Percentiles rank a stretch among this genome's conserved stretches.
Evolutionary conservation across 2,888 invertebrate species (phyloP).

Genomic region (Catocala fraxini): DNA sequence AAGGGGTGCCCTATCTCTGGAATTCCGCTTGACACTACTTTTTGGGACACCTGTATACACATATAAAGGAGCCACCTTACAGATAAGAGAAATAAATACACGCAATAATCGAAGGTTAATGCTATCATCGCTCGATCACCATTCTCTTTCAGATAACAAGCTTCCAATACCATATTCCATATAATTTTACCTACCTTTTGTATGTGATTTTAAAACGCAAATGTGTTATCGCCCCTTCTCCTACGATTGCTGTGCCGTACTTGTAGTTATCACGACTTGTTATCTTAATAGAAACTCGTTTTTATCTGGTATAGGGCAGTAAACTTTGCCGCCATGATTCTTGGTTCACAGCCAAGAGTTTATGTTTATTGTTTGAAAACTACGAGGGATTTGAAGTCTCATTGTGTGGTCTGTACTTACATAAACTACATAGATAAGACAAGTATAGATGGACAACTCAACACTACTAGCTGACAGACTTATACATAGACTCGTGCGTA

Average conservation of each 20-base stretch:
- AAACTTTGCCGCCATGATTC: constrained; percentile 52
- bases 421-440: no score
- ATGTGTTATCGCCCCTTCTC: constrained; percentile 23
- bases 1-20: no score
- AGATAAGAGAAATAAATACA: no score
- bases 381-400: constrained; percentile 28
- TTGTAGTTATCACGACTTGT: constrained; percentile 24
- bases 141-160: neutral
- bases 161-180: neutral
- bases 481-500: no score
- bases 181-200: neutral
- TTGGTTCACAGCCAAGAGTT: constrained; percentile 54
- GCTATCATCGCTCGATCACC: no score
- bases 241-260: constrained; percentile 5
- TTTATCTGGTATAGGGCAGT: constrained; percentile 52
- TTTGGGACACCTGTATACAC: no score
- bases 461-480: no score
- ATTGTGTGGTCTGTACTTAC: neutral
- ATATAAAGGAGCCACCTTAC: no score
- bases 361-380: constrained; percentile 36
- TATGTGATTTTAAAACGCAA: constrained; percentile 18
- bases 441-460: no score
- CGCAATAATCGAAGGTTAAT: no score
- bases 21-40: no score
- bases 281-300: constrained; percentile 51